Conservation (phyloP, 2,888 invertebrate species). For the Rhogogaster chlorosoma region DNA sequence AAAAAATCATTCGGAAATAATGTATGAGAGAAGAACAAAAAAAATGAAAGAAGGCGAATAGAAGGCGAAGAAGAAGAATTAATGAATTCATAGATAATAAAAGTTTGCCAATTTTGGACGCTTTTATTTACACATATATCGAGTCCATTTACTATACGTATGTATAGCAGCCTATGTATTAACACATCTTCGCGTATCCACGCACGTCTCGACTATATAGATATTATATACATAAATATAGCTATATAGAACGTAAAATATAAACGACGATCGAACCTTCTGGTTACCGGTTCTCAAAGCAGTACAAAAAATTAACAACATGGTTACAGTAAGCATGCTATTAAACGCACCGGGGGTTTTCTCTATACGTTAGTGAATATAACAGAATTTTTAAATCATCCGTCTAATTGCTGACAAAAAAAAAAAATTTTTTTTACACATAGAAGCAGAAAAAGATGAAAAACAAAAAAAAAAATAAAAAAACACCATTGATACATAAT, state of each 20-base stretch:
- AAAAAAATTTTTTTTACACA: too few relatives aligned
- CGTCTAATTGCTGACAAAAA: constrained; percentile 5
- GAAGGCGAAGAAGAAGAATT: neutral
- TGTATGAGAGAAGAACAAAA: too few relatives aligned
- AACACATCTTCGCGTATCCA: neutral
- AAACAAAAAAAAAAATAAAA: neutral
- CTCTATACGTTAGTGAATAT: neutral
- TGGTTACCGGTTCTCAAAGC: constrained; percentile 42
- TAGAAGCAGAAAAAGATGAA: neutral
- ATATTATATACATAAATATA: neutral
- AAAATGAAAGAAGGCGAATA: neutral
- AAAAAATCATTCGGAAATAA: too few relatives aligned
- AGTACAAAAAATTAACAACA: constrained; percentile 44
- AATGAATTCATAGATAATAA: neutral
- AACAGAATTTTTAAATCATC: constrained; percentile 33
- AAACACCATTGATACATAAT: neutral
- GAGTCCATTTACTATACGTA: neutral
- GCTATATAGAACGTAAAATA: neutral
- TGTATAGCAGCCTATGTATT: neutral
- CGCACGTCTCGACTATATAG: neutral
- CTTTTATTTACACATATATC: neutral
- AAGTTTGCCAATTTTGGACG: neutral
- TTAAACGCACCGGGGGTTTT: constrained; percentile 25
- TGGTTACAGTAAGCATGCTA: constrained; percentile 39
- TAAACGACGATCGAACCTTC: constrained; percentile 41